These are phyloP conservation scores for Mandrillus leucophaeus DNA, from an alignment of 2,113 vertebrate genomes.

Conservation along the genomic window DNA sequence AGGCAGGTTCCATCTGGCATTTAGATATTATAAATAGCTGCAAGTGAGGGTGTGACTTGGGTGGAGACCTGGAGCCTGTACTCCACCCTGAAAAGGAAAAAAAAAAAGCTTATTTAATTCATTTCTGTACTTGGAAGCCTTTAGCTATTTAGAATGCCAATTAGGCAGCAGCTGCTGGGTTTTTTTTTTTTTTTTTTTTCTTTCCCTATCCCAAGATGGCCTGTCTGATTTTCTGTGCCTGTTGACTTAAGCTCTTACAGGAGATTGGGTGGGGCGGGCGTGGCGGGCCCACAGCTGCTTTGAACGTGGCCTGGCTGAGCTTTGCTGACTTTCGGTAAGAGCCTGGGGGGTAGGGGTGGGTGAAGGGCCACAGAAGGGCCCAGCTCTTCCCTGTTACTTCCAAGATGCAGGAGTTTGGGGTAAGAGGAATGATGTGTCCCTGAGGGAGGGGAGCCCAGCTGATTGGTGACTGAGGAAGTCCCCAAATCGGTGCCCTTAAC, in stretches of 20 bases:
- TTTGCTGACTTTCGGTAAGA: background rate
- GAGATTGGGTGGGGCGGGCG: slow-evolving; percentile 54
- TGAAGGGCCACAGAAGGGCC: background rate
- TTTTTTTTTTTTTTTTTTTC: background rate
- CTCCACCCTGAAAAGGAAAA: slow-evolving; percentile 39
- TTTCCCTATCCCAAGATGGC: slow-evolving; percentile 37
- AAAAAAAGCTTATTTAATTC: slow-evolving; percentile 54
- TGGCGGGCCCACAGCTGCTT: background rate
- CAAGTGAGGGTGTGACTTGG: slow-evolving; percentile 46
- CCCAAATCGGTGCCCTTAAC: background rate
- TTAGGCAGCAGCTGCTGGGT: slow-evolving; percentile 63
- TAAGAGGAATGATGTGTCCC: background rate
- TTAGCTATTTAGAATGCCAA: slow-evolving; percentile 44
- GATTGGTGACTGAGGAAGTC: background rate
- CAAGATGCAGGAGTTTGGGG: background rate
- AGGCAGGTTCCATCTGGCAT: slow-evolving; percentile 53
- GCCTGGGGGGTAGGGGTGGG: background rate
- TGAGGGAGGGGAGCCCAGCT: background rate
- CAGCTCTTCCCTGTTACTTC: background rate
- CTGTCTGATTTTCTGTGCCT: background rate
- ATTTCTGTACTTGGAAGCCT: slow-evolving; percentile 35
- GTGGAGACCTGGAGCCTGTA: slow-evolving; percentile 42
- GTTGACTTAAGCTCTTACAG: slow-evolving; percentile 53
- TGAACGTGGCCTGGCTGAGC: background rate
- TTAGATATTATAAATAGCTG: slow-evolving; percentile 61